Base-by-base conservation (phyloP, 2,113 vertebrate genomes). In the Antidorcas marsupialis region DNA sequence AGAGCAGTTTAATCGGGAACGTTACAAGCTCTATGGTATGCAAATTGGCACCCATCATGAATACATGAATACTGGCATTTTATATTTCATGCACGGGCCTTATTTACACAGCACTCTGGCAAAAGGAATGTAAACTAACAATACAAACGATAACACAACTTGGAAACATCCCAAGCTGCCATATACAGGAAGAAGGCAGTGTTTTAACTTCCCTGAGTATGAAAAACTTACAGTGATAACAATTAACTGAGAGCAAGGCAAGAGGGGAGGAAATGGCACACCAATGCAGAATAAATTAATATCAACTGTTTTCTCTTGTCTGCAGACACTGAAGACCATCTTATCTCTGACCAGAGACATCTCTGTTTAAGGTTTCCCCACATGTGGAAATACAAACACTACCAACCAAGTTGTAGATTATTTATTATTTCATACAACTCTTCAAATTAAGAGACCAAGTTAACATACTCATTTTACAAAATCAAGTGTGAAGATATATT, bases 51-150 rank as follows among this genome's bases (percentile, higher is more conserved):
- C 94, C 74, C 9, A 85, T 67, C n/a, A 23, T 2, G 67, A 91
- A 94, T 92, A 83, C 39, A 78, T 87, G 71, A 83, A 86, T 81
- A 86, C n/a, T 82, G 89, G 89, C 86, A 90, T 86, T 71, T 87
- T 74, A 87, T 36, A 33, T 78, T 86, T 93, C 15, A 6, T 55
- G 27, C 71, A 67, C 0, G 1, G 43, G 36, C 71, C 60, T 83
- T 84, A 64, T 79, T 87, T 78, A 71, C 78, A 74, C 1, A 27
- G 89, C 78, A 43, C 17, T 15, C 43, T 82, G 82, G 78, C 89
- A 82, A 95, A 64, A 11, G 0, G 57, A 95, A 83, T 45, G 25
- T 71, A 94, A 97, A 96, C 91, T 91, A 92, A 94, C 86, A 62
- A 91, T 50, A 83, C 59, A 94, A 90, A 82, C 3, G 82, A 97